A percentile compares a stretch with the other conserved stretches of the same genome.
These are phyloP conservation scores for Probosciger aterrimus DNA, from an alignment of 2,113 vertebrate species.

Conservation along the genomic window DNA sequence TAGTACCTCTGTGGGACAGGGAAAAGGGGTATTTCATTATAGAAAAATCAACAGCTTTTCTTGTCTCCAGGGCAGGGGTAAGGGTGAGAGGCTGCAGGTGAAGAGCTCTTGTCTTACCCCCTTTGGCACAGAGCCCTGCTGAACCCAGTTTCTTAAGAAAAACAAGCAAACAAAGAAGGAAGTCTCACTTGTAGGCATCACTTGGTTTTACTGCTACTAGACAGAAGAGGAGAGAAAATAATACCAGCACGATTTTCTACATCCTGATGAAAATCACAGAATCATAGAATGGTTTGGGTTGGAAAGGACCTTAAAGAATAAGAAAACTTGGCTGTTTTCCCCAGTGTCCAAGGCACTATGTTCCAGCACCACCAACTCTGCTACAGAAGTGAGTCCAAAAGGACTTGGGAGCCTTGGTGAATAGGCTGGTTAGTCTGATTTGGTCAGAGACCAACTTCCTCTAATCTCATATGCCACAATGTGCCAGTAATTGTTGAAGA, in stretches of 20 bases:
- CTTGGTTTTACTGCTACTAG: neutral
- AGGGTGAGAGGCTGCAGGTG: neutral
- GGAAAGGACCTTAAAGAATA: neutral
- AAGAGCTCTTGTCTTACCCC: neutral
- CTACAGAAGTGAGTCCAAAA: neutral
- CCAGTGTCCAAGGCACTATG: neutral
- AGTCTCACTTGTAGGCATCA: neutral
- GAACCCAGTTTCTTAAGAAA: neutral
- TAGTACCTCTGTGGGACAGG: neutral
- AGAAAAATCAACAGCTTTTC: neutral
- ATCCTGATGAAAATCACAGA: neutral
- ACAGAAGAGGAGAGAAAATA: neutral
- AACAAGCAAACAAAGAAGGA: neutral
- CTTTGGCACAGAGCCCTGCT: neutral
- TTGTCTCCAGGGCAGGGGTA: fast-evolving
- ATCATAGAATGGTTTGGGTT: neutral
- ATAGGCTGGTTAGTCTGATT: neutral
- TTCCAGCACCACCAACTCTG: neutral
- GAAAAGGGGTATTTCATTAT: neutral
- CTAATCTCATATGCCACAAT: neutral
- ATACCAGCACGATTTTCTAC: neutral
- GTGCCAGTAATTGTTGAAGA: conserved; percentile 18
- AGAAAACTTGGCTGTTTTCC: neutral
- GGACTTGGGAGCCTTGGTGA: neutral
- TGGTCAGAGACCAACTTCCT: neutral